Conservation (phyloP, 2,113 vertebrate genomes). For the Melanerpes formicivorus region DNA sequence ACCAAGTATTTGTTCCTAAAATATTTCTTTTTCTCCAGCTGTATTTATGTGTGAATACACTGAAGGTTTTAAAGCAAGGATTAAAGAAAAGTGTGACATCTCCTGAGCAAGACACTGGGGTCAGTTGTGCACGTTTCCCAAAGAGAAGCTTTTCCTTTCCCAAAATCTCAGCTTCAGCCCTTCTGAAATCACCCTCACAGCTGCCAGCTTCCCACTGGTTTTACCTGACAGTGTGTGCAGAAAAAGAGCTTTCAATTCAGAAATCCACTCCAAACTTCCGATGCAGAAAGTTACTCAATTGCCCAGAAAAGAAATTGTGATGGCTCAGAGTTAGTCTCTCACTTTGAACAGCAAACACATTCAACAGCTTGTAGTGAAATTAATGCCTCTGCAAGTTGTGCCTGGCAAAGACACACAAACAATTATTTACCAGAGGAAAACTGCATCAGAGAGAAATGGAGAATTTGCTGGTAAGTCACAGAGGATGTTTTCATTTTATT, state of each 20-base stretch:
- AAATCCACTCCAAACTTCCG: neutral
- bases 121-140: neutral
- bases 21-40: slow-evolving; percentile 42
- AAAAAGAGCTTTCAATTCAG: neutral
- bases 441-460: neutral
- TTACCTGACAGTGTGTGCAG: neutral
- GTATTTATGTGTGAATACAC: neutral
- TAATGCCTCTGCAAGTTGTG: neutral
- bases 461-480: neutral
- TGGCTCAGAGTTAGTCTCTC: neutral
- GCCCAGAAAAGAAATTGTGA: neutral
- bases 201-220: neutral
- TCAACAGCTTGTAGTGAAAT: neutral
- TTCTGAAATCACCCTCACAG: neutral
- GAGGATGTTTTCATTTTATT: neutral
- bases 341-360: neutral
- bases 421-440: neutral
- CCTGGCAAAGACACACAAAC: neutral
- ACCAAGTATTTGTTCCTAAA: slow-evolving; percentile 59
- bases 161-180: neutral
- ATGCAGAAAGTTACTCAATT: neutral
- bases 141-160: neutral
- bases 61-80: slow-evolving; percentile 15
- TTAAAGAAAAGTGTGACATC: neutral
- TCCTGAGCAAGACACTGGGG: neutral